Evolutionary conservation across 2,888 invertebrate species (phyloP), one percentile per base, ranked within the genome.

Genomic region (Cryptocephalus primarius): DNA sequence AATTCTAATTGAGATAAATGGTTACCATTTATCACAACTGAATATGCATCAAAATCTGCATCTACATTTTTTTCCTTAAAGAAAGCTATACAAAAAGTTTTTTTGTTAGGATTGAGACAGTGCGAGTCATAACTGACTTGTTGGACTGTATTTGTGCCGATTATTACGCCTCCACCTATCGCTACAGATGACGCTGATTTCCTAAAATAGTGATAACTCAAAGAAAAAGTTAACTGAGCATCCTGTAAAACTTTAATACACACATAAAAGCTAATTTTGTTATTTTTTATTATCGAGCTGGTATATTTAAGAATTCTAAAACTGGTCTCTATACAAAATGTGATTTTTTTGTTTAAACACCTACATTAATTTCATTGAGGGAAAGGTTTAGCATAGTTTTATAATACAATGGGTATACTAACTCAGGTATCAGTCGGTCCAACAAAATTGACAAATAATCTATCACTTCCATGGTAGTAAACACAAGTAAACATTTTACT

Each of bases 81-180:
- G 51, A 64, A 64, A 33, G 53, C 50, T 45, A 65, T 60, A 42
- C 61, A 64, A 43, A 62, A 54, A 34, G 55, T 52, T 31, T 57
- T 59, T 47, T 53, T 55, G 41, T 39, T 53, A 10, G 54, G 48
- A 42, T 49, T 51, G 13, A 56, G 49, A n/a, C 47, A 47, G 34
- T 54, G 54, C 39, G 51, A 43, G 10, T 47, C 22, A 6, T 22
- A 22, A 38, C 42, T 53, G 9, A 48, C 44, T 48, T 56, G 44
- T 41, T 56, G 58, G 44, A 57, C 59, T 31, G 55, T 51, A 48
- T 58, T 56, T n/a, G 59, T 58, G 31, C 60, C 58, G 45, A 51
- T 50, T 31, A 62, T 58, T 36, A 64, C 52, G 14, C 65, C 65
- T 46, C 66, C 66, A 22, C 61, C 63, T 14, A 65, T 42, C 39